Evolutionary conservation across 2,888 invertebrate genomes (phyloP).

Genomic region (Hirtodrosophila cameraria): DNA sequence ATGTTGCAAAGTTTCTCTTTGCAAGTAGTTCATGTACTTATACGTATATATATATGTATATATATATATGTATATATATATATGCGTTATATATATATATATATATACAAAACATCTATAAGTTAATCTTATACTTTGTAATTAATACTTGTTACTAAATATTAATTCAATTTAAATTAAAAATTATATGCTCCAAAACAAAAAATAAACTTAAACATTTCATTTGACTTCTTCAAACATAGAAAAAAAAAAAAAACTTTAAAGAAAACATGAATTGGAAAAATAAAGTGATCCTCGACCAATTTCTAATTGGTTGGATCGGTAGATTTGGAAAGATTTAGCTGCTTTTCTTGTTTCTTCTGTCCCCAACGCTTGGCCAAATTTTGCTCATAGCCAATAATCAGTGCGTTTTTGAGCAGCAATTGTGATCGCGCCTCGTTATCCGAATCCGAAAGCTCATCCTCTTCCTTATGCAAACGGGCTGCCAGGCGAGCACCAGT

Average conservation of each 20-base stretch:
- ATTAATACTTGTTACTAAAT: conserved; percentile 63
- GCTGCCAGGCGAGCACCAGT: conserved; percentile 54
- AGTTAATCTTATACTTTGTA: conserved; percentile 17
- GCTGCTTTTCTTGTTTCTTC: conserved; percentile 1
- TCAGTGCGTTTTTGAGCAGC: conserved; percentile 23
- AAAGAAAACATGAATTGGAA: too few relatives aligned
- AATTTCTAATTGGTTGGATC: too few relatives aligned
- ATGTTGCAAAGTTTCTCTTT: conserved; percentile 40
- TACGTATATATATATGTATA: conserved; percentile 3
- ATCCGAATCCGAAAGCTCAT: conserved; percentile 56
- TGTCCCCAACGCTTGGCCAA: conserved; percentile 49
- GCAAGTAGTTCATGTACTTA: conserved; percentile 27
- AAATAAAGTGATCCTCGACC: too few relatives aligned
- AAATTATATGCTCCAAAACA: conserved; percentile 14
- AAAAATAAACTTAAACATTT: conserved; percentile 5
- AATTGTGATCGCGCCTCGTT: conserved; percentile 22
- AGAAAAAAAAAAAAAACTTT: conserved; percentile 15
- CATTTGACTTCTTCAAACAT: too few relatives aligned
- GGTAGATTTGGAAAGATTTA: not conserved
- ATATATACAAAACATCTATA: too few relatives aligned
- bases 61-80: conserved; percentile 8
- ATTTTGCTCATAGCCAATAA: conserved; percentile 44
- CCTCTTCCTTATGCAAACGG: conserved; percentile 41
- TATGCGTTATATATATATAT: conserved; percentile 12
- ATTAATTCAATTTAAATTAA: conserved; percentile 33